Percentiles rank a stretch among this genome's conserved stretches.
Conservation (phyloP, 2,888 invertebrate genomes). For the Mimumesa dahlbomi region DNA sequence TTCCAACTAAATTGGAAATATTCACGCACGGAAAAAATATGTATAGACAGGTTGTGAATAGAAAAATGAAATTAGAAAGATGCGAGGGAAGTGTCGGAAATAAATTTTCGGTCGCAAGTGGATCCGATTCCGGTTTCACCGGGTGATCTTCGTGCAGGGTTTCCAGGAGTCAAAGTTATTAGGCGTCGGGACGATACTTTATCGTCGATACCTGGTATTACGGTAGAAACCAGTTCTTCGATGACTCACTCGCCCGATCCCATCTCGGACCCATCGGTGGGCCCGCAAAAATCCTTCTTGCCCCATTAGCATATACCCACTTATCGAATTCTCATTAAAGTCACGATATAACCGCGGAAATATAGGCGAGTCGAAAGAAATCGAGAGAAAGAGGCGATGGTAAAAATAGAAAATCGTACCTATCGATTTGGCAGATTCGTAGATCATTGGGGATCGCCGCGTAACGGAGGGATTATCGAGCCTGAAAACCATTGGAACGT, state of each 20-base stretch:
- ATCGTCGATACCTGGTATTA: constrained; percentile 60
- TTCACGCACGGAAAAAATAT: too few relatives aligned
- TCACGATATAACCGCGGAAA: constrained; percentile 51
- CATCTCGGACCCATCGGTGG: constrained; percentile 28
- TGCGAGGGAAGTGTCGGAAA: too few relatives aligned
- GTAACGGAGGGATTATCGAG: too few relatives aligned
- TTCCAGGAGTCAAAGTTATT: constrained; percentile 61
- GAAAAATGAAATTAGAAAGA: too few relatives aligned
- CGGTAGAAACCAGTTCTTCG: constrained; percentile 64
- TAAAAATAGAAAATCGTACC: not conserved
- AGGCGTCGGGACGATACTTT: constrained; percentile 60
- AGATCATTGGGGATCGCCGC: not conserved
- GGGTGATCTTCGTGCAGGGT: constrained; percentile 37
- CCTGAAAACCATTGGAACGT: too few relatives aligned
- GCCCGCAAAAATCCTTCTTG: constrained; percentile 25
- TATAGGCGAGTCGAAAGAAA: not conserved
- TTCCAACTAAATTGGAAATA: too few relatives aligned
- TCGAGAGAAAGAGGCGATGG: too few relatives aligned
- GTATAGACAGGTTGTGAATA: too few relatives aligned
- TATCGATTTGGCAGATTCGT: not conserved
- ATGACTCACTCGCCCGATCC: constrained; percentile 62
- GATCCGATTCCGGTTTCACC: constrained; percentile 45
- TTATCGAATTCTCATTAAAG: constrained; percentile 67
- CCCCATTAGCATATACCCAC: constrained; percentile 61
- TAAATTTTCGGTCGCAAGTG: constrained; percentile 1